Evolutionary conservation across 2,113 vertebrate genomes (phyloP).

Genomic region (Guaruba guarouba): DNA sequence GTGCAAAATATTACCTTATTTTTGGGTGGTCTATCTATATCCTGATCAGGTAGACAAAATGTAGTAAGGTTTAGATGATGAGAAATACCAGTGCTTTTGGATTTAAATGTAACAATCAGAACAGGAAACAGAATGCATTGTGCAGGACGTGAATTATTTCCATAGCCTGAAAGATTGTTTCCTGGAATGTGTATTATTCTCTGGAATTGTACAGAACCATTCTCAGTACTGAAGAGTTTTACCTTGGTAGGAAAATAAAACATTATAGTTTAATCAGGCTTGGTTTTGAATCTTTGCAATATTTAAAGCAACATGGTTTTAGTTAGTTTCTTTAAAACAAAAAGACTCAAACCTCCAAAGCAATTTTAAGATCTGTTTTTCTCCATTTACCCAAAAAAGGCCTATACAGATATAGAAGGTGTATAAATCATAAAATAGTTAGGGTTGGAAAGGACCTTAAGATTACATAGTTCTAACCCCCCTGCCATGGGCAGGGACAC

Average conservation of each 20-base stretch:
- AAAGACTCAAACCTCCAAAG: background rate
- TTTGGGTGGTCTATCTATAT: background rate
- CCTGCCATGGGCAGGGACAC: no score
- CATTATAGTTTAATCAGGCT: background rate
- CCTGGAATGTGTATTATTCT: background rate
- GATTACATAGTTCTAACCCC: no score
- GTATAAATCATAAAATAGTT: background rate
- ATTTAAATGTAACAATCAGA: background rate
- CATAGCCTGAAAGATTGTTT: background rate
- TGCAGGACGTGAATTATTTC: background rate
- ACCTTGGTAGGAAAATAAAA: background rate
- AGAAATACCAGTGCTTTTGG: background rate
- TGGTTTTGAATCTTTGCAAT: background rate
- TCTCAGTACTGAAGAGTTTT: background rate
- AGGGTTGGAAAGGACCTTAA: no score
- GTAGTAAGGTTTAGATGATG: background rate
- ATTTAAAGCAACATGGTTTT: background rate
- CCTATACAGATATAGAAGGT: background rate
- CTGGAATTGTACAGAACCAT: background rate
- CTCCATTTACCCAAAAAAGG: background rate
- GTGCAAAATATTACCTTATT: background rate
- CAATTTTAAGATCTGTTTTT: background rate
- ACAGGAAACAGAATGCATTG: background rate
- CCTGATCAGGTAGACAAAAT: background rate
- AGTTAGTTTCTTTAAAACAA: background rate